Evolutionary conservation across 2,113 vertebrate genomes (phyloP).

Genomic region (Aegotheles bennettii): DNA sequence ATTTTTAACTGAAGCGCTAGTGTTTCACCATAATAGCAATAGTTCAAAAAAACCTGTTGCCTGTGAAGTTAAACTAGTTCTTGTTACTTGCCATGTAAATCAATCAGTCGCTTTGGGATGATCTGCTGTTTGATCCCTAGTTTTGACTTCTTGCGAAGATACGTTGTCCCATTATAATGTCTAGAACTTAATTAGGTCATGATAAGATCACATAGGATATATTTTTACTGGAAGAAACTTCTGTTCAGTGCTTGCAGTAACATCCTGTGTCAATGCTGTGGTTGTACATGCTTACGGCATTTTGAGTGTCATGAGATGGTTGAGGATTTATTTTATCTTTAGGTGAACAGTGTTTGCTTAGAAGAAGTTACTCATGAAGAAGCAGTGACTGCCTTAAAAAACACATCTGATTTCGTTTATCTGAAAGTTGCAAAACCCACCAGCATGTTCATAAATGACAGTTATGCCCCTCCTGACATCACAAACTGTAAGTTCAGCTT

Average conservation of each 20-base stretch:
- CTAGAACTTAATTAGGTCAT: neutral
- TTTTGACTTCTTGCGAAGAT: neutral
- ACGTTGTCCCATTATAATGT: neutral
- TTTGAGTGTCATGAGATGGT: neutral
- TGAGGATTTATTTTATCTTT: neutral
- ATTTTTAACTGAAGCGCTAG: neutral
- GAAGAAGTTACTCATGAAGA: constrained; percentile 98
- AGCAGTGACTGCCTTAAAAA: constrained; percentile 98
- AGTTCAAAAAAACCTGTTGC: neutral
- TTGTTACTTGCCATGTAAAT: neutral
- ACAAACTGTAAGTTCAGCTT: constrained; percentile 86
- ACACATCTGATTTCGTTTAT: constrained; percentile 95
- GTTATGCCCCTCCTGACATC: constrained; percentile 89
- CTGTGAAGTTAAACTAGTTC: too few species aligned
- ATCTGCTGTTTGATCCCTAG: neutral
- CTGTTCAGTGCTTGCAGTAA: neutral
- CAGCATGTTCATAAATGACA: constrained; percentile 94
- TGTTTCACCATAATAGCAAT: neutral
- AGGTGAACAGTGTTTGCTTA: constrained; percentile 93
- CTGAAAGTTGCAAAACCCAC: constrained; percentile 96
- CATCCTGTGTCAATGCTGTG: neutral
- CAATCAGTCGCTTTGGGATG: neutral
- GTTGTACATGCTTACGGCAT: neutral
- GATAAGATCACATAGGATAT: neutral
- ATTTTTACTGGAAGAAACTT: neutral